A percentile compares a stretch with the other conserved stretches of the same genome.
Conservation (phyloP, 2,113 vertebrate genomes). For the Baryphthengus martii region DNA sequence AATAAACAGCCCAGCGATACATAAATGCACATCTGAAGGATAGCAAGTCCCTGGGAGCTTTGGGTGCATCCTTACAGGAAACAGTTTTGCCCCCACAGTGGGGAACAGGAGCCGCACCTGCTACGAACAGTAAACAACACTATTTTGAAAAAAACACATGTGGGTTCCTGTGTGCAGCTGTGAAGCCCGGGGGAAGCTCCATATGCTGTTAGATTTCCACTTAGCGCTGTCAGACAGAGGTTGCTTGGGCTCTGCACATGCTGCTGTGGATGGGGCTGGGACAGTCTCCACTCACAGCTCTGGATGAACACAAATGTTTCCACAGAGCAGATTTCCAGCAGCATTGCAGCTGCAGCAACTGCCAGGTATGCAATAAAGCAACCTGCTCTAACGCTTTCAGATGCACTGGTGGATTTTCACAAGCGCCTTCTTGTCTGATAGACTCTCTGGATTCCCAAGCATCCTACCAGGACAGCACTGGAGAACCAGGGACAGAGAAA, state of each 20-base stretch:
- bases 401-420: background rate
- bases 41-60: background rate
- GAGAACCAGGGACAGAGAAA: background rate
- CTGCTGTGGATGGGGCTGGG: background rate
- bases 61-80: background rate
- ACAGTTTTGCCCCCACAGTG: background rate
- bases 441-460: background rate
- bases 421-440: background rate
- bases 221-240: background rate
- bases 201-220: background rate
- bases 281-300: background rate
- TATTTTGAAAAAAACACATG: fast-evolving
- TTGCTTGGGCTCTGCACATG: background rate
- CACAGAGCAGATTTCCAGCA: background rate
- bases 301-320: fast-evolving
- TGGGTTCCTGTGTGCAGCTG: background rate
- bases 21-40: background rate
- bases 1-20: background rate
- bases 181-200: slow-evolving; percentile 13
- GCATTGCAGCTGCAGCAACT: background rate
- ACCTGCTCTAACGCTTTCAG: too few species aligned
- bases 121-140: background rate
- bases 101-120: background rate
- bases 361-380: background rate
- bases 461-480: background rate